A percentile compares a stretch with the other conserved stretches of the same genome.
These are phyloP conservation scores for Protosalanx chinensis DNA, from an alignment of 2,797 vertebrate species.

Conservation along the genomic window DNA sequence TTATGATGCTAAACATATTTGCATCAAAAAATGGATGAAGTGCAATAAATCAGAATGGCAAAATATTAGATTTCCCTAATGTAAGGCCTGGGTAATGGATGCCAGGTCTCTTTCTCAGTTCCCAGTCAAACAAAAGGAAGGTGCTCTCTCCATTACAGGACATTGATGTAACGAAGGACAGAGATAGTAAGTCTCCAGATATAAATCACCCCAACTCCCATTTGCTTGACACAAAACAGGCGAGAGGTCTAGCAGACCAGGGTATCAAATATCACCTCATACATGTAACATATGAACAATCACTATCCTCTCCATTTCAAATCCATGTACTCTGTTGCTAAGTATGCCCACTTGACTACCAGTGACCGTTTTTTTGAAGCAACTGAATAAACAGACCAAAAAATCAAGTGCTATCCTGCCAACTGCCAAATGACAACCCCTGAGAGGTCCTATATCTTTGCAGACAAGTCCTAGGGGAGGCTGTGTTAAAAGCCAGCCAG, in stretches of 20 bases:
- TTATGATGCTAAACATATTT: neutral
- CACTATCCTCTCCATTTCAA: neutral
- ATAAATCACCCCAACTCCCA: too few species aligned
- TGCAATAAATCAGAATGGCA: neutral
- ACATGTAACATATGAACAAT: neutral
- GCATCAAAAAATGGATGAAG: neutral
- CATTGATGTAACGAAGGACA: constrained; percentile 11
- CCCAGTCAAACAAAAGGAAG: neutral
- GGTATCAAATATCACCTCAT: too few species aligned
- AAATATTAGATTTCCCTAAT: neutral
- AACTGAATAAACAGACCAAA: neutral
- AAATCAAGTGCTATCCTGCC: neutral
- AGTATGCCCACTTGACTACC: neutral
- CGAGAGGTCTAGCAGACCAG: too few species aligned
- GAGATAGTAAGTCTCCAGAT: neutral
- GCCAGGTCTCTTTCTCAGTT: neutral
- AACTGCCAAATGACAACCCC: neutral
- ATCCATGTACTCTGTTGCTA: neutral
- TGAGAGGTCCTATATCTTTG: constrained; percentile 22
- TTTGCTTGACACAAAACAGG: neutral
- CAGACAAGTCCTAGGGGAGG: constrained; percentile 33
- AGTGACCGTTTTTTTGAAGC: neutral
- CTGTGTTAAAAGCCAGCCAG: constrained; percentile 41
- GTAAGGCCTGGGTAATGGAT: neutral
- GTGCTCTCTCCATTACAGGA: neutral